Evolutionary conservation across 2,888 invertebrate species (phyloP).

Genomic region (Chironomus riparius): DNA sequence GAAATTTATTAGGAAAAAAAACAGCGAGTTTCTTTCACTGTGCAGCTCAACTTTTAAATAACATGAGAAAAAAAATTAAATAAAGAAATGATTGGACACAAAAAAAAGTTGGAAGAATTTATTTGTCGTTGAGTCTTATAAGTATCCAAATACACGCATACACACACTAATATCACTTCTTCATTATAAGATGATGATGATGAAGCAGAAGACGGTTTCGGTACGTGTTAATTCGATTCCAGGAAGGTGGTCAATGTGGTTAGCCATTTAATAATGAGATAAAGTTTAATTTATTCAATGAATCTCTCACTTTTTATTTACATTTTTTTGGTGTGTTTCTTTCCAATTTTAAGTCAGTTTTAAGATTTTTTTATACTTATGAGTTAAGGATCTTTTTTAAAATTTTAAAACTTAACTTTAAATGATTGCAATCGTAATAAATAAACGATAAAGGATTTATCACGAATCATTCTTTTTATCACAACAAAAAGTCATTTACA

Average conservation of each 20-base stretch:
- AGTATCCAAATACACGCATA: background rate
- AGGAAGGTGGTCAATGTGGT: conserved; percentile 11
- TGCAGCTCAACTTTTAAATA: background rate
- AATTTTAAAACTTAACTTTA: background rate
- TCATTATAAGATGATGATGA: background rate
- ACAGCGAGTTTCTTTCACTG: background rate
- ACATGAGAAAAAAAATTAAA: background rate
- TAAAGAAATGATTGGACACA: background rate
- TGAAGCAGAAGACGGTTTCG: background rate
- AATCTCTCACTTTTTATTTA: background rate
- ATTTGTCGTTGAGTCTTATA: background rate
- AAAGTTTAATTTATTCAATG: conserved; percentile 17
- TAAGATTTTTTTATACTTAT: no score
- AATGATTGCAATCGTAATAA: no score
- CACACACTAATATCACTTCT: background rate
- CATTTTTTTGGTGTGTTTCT: background rate
- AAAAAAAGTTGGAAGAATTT: background rate
- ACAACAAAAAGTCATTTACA: no score
- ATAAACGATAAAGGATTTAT: no score
- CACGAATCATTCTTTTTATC: no score
- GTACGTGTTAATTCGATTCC: conserved; percentile 23
- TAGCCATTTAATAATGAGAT: conserved; percentile 11
- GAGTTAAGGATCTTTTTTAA: background rate
- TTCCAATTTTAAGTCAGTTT: background rate
- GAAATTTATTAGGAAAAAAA: conserved; percentile 15